A percentile compares a stretch with the other conserved stretches of the same genome.
Evolutionary conservation across 2,797 vertebrate genomes (phyloP).

Genomic region (Natrix natrix): DNA sequence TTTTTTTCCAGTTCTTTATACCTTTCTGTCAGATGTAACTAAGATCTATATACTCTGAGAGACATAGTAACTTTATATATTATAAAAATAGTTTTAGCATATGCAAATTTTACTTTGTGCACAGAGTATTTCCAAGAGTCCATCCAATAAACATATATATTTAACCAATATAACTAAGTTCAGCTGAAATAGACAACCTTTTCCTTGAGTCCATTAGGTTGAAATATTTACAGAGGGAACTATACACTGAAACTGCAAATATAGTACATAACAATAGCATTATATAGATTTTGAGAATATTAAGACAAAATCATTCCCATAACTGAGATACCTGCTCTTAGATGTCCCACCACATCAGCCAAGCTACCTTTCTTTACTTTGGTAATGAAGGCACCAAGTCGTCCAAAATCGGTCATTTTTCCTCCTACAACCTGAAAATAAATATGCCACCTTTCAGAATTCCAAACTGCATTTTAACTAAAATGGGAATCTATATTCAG

Average conservation of each 20-base stretch:
- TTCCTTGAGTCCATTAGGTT: background rate
- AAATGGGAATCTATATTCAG: background rate
- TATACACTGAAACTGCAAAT: background rate
- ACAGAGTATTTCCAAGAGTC: background rate
- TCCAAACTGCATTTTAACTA: background rate
- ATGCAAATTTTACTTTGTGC: background rate
- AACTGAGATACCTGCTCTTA: constrained; percentile 85
- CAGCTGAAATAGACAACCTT: background rate
- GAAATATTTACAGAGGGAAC: background rate
- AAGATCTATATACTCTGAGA: background rate
- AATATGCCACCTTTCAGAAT: constrained; percentile 48
- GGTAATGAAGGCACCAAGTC: constrained; percentile 98
- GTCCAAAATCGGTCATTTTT: constrained; percentile 95
- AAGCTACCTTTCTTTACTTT: constrained; percentile 99
- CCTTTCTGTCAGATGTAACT: background rate
- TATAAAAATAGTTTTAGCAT: background rate
- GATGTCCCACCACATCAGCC: constrained; percentile 94
- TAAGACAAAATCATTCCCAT: background rate
- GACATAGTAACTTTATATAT: background rate
- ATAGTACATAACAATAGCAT: constrained; percentile 1
- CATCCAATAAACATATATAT: background rate
- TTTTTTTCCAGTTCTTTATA: background rate
- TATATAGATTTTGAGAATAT: background rate
- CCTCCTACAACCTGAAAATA: constrained; percentile 91
- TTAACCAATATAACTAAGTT: background rate